Conservation (phyloP, 2,113 vertebrate species). For the Cercopithecus mona region DNA sequence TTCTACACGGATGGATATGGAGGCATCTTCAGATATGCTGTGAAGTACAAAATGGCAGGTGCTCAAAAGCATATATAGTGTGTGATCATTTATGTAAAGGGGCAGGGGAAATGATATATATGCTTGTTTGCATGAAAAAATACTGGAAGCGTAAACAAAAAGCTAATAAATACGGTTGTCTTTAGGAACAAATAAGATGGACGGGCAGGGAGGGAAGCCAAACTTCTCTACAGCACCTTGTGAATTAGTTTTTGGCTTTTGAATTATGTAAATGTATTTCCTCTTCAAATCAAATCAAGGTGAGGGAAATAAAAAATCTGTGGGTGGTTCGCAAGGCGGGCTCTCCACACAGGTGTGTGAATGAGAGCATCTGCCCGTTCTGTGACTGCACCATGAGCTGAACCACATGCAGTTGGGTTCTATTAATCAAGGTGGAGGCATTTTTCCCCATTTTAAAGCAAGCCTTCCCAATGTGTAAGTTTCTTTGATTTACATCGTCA, state of each 20-base stretch:
- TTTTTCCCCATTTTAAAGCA: neutral
- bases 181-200: neutral
- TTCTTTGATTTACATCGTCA: neutral
- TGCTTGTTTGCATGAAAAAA: neutral
- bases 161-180: neutral
- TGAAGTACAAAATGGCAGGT: neutral
- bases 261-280: neutral
- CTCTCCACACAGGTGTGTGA: accelerated
- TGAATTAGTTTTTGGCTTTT: neutral
- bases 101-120: neutral
- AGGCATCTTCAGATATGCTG: neutral
- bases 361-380: accelerated
- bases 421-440: neutral
- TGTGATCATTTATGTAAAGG: neutral
- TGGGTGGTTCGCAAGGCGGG: neutral
- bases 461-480: neutral
- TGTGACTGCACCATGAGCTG: neutral
- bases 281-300: neutral
- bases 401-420: neutral
- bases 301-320: neutral
- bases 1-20: accelerated
- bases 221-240: neutral
- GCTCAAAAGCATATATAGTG: accelerated
- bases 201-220: neutral
- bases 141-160: neutral